phyloP scores from a whole-genome alignment of 1,140 invertebrate species.

The Armadillidium nasatum region DNA sequence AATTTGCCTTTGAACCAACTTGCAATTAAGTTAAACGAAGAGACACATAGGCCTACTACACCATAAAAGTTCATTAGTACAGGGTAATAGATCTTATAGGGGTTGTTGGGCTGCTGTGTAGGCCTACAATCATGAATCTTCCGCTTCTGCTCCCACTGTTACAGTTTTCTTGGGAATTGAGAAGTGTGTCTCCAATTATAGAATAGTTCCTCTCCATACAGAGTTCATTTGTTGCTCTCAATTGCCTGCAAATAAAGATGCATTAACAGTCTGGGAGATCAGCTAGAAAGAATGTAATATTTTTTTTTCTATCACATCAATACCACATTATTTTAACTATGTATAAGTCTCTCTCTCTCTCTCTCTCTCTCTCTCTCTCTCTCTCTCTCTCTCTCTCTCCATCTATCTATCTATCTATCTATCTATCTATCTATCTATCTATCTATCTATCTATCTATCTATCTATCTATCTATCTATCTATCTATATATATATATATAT shows the following conservation, averaged over 20 bases:
- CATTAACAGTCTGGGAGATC: too few species aligned
- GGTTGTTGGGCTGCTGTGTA: neutral
- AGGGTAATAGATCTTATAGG: neutral
- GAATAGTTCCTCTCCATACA: neutral
- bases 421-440: neutral
- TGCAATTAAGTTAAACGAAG: neutral
- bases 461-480: neutral
- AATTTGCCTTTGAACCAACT: neutral
- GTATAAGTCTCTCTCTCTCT: too few species aligned
- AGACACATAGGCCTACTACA: neutral
- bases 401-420: neutral
- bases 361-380: conserved; percentile 22
- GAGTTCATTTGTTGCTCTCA: neutral
- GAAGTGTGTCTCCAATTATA: conserved; percentile 6
- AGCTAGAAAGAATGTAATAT: too few species aligned
- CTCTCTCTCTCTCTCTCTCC: conserved; percentile 8
- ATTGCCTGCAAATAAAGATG: too few species aligned
- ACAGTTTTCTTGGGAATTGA: neutral
- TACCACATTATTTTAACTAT: neutral
- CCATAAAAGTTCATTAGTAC: conserved; percentile 10
- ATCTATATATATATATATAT: neutral
- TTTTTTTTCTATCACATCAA: neutral
- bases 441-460: neutral
- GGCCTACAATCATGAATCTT: conserved; percentile 7
- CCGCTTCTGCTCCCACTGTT: neutral